Percentiles rank a stretch among this genome's conserved stretches.
phyloP scores from a whole-genome alignment of 2,888 invertebrate genomes.

The Noctuana brunneofusca region DNA sequence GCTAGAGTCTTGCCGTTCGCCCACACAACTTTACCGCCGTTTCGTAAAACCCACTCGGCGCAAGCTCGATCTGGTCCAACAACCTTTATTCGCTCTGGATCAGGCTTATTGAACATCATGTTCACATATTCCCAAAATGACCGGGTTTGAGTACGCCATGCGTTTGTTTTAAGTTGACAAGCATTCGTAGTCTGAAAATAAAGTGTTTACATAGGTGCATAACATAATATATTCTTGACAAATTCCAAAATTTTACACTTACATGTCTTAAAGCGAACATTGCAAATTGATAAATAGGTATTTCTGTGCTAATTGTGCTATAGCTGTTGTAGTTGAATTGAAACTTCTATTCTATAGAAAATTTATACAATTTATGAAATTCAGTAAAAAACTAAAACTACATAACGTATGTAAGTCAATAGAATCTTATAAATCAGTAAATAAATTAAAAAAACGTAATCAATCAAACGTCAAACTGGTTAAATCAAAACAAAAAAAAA shows the following conservation, averaged over 20 bases:
- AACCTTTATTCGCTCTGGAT: slow-evolving; percentile 84
- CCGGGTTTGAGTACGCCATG: slow-evolving; percentile 53
- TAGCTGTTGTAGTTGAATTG: too few relatives aligned
- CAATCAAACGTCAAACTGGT: too few relatives aligned
- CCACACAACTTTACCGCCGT: slow-evolving; percentile 93
- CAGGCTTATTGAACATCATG: slow-evolving; percentile 87
- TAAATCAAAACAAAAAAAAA: too few relatives aligned
- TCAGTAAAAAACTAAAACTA: too few relatives aligned
- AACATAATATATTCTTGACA: neutral
- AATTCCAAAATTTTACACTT: neutral
- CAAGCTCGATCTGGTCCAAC: slow-evolving; percentile 95
- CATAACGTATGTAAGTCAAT: too few relatives aligned
- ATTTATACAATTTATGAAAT: too few relatives aligned
- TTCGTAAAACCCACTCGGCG: slow-evolving; percentile 97
- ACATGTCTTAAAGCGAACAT: slow-evolving; percentile 2
- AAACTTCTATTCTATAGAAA: too few relatives aligned
- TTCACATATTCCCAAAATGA: slow-evolving; percentile 81
- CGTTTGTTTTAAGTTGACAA: slow-evolving; percentile 16
- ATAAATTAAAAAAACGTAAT: too few relatives aligned
- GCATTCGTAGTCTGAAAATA: slow-evolving; percentile 4
- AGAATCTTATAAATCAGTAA: too few relatives aligned
- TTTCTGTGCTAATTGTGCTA: too few relatives aligned
- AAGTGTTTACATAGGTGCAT: neutral
- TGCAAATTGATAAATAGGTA: neutral
- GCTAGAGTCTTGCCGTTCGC: slow-evolving; percentile 76